A percentile compares a stretch with the other conserved stretches of the same genome.
Evolutionary conservation across 2,113 vertebrate genomes (phyloP).

Genomic region (Pangasianodon hypophthalmus): DNA sequence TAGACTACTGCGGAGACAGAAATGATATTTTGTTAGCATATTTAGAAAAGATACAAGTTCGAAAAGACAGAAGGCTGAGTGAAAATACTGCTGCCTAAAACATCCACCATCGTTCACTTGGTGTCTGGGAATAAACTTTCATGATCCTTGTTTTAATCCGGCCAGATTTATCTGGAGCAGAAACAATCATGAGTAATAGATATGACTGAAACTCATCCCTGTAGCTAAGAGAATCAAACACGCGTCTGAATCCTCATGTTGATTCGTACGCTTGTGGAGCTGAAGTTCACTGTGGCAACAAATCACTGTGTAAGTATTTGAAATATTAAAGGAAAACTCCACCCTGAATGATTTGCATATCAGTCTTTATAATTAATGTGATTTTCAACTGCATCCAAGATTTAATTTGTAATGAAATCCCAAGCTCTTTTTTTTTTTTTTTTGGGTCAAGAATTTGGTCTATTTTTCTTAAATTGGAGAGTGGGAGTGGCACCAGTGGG

Average conservation of each 20-base stretch:
- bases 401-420: neutral
- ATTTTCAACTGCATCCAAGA: neutral
- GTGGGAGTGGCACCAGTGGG: neutral
- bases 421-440: neutral
- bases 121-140: neutral
- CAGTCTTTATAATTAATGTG: neutral
- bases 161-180: neutral
- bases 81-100: neutral
- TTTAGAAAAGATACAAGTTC: slow-evolving; percentile 4
- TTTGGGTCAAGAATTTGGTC: neutral
- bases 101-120: neutral
- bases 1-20: neutral
- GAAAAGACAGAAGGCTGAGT: neutral
- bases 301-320: slow-evolving; percentile 9
- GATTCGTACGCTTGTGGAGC: neutral
- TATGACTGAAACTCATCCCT: neutral
- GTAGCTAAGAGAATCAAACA: neutral
- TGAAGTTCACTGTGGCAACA: slow-evolving; percentile 12
- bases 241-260: neutral
- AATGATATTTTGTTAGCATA: neutral
- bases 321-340: slow-evolving; percentile 8
- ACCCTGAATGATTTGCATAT: neutral
- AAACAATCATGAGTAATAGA: neutral
- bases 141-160: neutral
- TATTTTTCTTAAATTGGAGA: neutral